Base-by-base conservation (phyloP, 2,113 vertebrate species). In the Rhinolophus ferrumequinum region DNA sequence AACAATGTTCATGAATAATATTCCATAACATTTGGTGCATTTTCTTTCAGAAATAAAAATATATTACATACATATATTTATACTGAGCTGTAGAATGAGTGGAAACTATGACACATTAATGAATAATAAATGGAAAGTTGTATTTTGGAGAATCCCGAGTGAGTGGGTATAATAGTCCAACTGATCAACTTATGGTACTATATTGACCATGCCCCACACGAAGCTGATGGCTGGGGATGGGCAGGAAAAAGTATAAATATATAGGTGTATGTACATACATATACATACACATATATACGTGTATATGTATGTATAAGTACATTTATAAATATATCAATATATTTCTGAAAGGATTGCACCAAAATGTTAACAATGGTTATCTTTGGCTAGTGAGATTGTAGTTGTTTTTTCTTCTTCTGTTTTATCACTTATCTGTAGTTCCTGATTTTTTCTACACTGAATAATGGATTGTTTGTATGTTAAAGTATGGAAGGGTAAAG, bases 371-470 rank as follows among this genome's bases (percentile, higher is more conserved):
- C 15, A 82, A 4, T 75, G 15, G 6, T 70, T 70, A 58, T 66
- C 30, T 95, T 90, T 67, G 73, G 33, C 88, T 87, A 72, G 33
- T 82, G 28, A 19, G 44, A 11, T 93, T 84, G 67, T 90, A 8
- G 38, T 87, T 90, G n/a, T 24, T 77, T 88, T 77, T 41, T 69
- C 26, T 35, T 38, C 62, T 85, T 84, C 67, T 22, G 76, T 66
- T 93, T 97, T 90, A 83, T 35, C 41, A 44, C 41, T 73, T 70
- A 64, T 58, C 18, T 92, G 11, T 92, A 54, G 89, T 92, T 87
- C 56, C 26, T 97, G 52, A 69, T 87, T 86, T 77, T 83, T 90
- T 88, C 64, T 88, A 77, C 6, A 52, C 62, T 87, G 44, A 93
- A 15, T 90, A 77, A 35, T 90, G 86, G 22, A 66, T 77, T 92